These are phyloP conservation scores for Leptinotarsa rubiginosa DNA, from an alignment of 2,888 invertebrate species.

Conservation along the genomic window DNA sequence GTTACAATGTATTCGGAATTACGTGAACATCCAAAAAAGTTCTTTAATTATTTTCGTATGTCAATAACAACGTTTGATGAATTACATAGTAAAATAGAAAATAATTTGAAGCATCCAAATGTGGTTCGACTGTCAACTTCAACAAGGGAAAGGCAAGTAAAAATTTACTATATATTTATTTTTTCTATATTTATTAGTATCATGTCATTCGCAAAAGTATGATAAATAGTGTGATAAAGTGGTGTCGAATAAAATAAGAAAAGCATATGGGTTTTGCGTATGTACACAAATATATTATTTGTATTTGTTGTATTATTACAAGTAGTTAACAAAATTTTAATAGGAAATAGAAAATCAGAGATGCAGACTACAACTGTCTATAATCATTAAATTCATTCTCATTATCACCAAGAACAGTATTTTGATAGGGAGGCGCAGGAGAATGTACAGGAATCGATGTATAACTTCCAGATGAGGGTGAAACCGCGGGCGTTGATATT, in stretches of 20 bases:
- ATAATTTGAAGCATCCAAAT: slow-evolving; percentile 15
- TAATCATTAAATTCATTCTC: slow-evolving; percentile 12
- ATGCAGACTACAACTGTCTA: slow-evolving; percentile 12
- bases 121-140: slow-evolving; percentile 19
- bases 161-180: slow-evolving; percentile 20
- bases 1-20: not conserved
- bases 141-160: slow-evolving; percentile 17
- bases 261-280: slow-evolving; percentile 2
- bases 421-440: slow-evolving; percentile 7
- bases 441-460: slow-evolving; percentile 8
- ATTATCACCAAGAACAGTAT: slow-evolving; percentile 7
- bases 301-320: slow-evolving; percentile 16
- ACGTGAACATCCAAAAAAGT: slow-evolving; percentile 10
- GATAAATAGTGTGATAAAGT: slow-evolving; percentile 12
- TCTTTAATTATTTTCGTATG: slow-evolving; percentile 19
- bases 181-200: slow-evolving; percentile 16
- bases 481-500: slow-evolving; percentile 13
- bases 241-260: slow-evolving; percentile 11
- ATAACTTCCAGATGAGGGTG: slow-evolving; percentile 14
- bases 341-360: slow-evolving; percentile 10
- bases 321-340: slow-evolving; percentile 17
- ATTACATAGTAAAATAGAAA: slow-evolving; percentile 9
- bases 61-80: slow-evolving; percentile 15
- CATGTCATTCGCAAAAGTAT: slow-evolving; percentile 18
- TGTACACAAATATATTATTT: slow-evolving; percentile 11